Percentiles rank a stretch among this genome's conserved stretches.
These are phyloP conservation scores for Pomacea maculata DNA, from an alignment of 1,140 invertebrate genomes.

Conservation along the genomic window DNA sequence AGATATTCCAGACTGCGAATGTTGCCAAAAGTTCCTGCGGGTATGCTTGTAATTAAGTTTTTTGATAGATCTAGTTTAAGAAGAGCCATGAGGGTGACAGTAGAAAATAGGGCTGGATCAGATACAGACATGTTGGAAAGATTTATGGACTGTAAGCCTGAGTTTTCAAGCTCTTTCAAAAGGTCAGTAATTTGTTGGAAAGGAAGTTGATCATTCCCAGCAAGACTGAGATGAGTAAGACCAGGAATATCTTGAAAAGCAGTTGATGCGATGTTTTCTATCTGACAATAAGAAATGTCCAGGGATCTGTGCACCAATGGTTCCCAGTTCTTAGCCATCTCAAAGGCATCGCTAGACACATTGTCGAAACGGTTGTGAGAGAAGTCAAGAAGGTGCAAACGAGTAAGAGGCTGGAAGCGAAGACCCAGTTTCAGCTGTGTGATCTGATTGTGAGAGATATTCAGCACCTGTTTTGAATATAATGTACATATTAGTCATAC, in stretches of 20 bases:
- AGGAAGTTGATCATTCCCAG: conserved; percentile 42
- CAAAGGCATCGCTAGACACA: conserved; percentile 41
- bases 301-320: conserved; percentile 28
- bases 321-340: conserved; percentile 42
- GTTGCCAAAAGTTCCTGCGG: conserved; percentile 27
- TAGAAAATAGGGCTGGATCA: conserved; percentile 18
- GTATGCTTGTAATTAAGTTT: conserved; percentile 36
- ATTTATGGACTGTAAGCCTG: conserved; percentile 27
- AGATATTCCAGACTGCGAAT: conserved; percentile 28
- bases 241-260: conserved; percentile 35
- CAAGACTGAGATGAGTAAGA: conserved; percentile 41
- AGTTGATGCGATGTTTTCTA: conserved; percentile 36
- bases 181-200: conserved; percentile 29
- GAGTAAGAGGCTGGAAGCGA: conserved; percentile 43
- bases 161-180: conserved; percentile 38
- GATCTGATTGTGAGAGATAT: conserved; percentile 51
- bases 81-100: conserved; percentile 20
- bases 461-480: conserved; percentile 30
- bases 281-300: conserved; percentile 50
- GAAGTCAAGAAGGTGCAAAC: conserved; percentile 41
- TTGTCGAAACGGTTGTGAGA: conserved; percentile 45
- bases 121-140: conserved; percentile 30
- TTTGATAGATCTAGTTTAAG: conserved; percentile 36
- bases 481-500: too few relatives aligned
- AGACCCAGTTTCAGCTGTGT: conserved; percentile 37